A percentile compares a stretch with the other conserved stretches of the same genome.
phyloP scores from a whole-genome alignment of 2,797 vertebrate genomes.

The Oreochromis grahami region DNA sequence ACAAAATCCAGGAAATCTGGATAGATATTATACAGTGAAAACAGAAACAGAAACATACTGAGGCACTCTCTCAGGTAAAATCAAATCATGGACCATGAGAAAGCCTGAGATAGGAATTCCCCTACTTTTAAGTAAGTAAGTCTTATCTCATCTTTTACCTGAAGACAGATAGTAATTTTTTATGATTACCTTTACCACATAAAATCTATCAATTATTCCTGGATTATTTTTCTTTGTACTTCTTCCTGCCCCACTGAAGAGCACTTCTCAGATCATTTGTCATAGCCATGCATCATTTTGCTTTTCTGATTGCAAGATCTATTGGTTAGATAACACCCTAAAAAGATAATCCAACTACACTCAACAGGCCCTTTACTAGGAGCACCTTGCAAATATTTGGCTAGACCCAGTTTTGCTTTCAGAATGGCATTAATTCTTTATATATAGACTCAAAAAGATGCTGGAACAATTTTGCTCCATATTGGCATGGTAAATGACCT shows the following conservation, averaged over 20 bases:
- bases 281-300: not conserved
- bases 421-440: not conserved
- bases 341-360: not conserved
- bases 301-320: not conserved
- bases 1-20: not conserved
- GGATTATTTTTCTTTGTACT: not conserved
- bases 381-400: not conserved
- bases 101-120: not conserved
- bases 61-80: not conserved
- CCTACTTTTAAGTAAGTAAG: not conserved
- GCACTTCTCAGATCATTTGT: not conserved
- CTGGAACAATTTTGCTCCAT: rapidly evolving
- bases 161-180: rapidly evolving
- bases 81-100: not conserved
- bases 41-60: not conserved
- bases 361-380: not conserved
- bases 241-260: not conserved
- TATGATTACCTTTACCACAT: not conserved
- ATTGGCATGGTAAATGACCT: not conserved
- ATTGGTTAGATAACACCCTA: not conserved
- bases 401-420: not conserved
- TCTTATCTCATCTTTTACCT: not conserved
- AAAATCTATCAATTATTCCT: not conserved
- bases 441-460: not conserved
- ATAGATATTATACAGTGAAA: not conserved